Percentiles rank a stretch among this genome's conserved stretches.
Evolutionary conservation across 1,140 invertebrate genomes (phyloP).

Genomic region (Hirudo medicinalis): DNA sequence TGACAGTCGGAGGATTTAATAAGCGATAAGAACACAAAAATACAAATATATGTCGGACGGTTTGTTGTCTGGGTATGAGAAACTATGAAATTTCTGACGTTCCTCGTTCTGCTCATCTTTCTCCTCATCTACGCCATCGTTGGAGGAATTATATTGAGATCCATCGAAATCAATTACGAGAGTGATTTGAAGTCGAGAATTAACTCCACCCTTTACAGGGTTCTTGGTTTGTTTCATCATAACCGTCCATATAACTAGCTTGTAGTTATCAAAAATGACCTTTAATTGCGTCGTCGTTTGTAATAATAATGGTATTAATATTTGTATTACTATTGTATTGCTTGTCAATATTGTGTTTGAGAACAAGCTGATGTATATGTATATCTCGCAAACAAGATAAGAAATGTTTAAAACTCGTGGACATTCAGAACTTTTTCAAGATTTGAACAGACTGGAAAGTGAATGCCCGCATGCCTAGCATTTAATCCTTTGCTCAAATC

Average conservation of each 20-base stretch:
- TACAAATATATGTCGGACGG: not conserved
- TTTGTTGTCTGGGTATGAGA: not conserved
- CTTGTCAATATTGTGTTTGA: no score
- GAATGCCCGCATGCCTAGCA: no score
- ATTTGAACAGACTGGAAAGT: no score
- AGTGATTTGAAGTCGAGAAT: not conserved
- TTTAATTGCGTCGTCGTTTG: no score
- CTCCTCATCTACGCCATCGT: not conserved
- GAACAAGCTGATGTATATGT: no score
- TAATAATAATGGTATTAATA: no score
- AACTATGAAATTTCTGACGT: slow-evolving; percentile 2
- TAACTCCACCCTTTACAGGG: not conserved
- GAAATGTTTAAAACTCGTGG: no score
- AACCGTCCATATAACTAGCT: not conserved
- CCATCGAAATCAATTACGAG: not conserved
- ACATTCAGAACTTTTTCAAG: no score
- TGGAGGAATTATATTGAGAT: not conserved
- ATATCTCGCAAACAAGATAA: no score
- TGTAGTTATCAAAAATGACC: no score
- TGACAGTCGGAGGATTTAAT: not conserved
- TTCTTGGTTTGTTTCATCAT: not conserved
- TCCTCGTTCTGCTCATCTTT: not conserved
- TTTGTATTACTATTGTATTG: no score
- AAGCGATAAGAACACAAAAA: not conserved
- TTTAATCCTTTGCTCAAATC: no score